These are phyloP conservation scores for Bergia sp. DNA, from an alignment of 92 coral and sea anemone genomes.

Conservation along the genomic window DNA sequence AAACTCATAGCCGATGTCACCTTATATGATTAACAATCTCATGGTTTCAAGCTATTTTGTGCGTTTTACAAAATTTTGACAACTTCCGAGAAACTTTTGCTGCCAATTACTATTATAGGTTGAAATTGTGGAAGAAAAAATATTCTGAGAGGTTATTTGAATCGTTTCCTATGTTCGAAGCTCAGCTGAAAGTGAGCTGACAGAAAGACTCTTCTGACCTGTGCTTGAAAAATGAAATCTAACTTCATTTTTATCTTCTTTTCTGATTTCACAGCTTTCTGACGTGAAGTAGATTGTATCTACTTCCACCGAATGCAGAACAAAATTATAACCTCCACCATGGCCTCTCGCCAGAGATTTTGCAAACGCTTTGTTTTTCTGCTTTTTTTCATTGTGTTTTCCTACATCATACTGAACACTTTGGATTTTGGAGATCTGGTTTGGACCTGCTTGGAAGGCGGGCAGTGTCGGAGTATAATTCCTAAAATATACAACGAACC, in stretches of 20 bases:
- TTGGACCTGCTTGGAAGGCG: conserved; percentile 32
- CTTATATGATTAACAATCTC: too few species aligned
- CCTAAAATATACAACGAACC: neutral
- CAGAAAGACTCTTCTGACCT: neutral
- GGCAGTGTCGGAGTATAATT: neutral
- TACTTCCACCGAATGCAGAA: conserved; percentile 22
- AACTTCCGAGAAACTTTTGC: too few species aligned
- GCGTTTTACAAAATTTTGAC: too few species aligned
- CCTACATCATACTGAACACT: conserved; percentile 14
- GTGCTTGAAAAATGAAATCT: too few species aligned
- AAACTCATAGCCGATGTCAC: too few species aligned
- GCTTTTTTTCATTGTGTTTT: neutral
- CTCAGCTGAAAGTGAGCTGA: too few species aligned
- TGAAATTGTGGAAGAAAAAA: too few species aligned
- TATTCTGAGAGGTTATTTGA: too few species aligned
- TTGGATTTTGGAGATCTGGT: conserved; percentile 20
- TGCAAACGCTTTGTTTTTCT: conserved; percentile 16
- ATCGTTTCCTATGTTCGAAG: too few species aligned
- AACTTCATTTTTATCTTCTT: too few species aligned
- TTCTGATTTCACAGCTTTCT: neutral
- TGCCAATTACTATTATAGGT: too few species aligned
- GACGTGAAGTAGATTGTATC: neutral
- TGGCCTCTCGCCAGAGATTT: conserved; percentile 29
- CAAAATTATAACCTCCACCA: neutral
- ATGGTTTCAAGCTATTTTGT: too few species aligned